Evolutionary conservation across 2,113 vertebrate species (phyloP).

Genomic region (Calidris pugnax): DNA sequence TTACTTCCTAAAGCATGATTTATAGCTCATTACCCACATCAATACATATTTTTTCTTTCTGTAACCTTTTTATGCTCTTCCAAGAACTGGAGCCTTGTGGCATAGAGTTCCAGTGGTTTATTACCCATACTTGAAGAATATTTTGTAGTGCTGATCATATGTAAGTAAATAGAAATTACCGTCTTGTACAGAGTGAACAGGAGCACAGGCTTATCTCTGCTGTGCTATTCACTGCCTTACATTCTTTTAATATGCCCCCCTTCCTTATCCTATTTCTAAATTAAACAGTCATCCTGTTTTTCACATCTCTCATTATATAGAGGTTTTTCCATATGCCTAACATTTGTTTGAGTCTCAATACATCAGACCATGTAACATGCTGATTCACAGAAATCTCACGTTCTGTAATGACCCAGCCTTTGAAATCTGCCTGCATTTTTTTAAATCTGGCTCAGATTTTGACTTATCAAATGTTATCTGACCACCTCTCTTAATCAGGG

Average conservation of each 20-base stretch:
- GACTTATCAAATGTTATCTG: constrained; percentile 34
- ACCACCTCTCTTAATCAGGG: constrained; percentile 8
- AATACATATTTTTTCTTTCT: background rate
- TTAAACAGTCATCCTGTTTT: constrained; percentile 58
- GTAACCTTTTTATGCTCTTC: background rate
- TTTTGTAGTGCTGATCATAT: background rate
- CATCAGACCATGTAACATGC: constrained; percentile 56
- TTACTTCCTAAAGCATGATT: background rate
- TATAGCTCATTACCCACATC: background rate
- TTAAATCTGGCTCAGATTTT: constrained; percentile 48
- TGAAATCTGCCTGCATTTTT: constrained; percentile 29
- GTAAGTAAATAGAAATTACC: constrained; percentile 11
- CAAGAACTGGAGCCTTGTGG: background rate
- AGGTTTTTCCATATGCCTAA: constrained; percentile 66
- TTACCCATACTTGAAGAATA: background rate
- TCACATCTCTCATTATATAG: constrained; percentile 59
- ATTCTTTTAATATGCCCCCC: constrained; percentile 6
- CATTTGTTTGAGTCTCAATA: constrained; percentile 61
- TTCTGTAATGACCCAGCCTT: constrained; percentile 55
- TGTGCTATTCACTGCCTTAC: constrained; percentile 27
- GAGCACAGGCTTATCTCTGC: background rate
- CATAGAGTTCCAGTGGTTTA: background rate
- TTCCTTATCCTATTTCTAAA: constrained; percentile 54
- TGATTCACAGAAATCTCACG: constrained; percentile 65
- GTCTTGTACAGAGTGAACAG: background rate